Evolutionary conservation across 2,113 vertebrate species (phyloP).

Genomic region (Baryphthengus martii): DNA sequence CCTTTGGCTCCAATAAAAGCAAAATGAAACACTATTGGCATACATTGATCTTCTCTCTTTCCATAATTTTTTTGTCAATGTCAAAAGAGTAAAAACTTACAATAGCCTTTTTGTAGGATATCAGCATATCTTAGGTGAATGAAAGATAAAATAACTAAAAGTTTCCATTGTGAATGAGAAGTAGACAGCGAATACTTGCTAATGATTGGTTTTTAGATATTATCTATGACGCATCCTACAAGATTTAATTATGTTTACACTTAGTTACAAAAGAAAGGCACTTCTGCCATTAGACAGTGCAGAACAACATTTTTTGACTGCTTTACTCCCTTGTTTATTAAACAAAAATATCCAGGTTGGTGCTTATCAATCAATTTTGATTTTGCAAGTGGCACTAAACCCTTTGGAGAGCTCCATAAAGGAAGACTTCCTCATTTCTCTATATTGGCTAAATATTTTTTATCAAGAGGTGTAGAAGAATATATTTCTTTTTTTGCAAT

Average conservation of each 20-base stretch:
- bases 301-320: background rate
- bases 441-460: background rate
- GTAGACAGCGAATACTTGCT: background rate
- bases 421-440: background rate
- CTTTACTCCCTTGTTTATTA: background rate
- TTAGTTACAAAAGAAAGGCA: background rate
- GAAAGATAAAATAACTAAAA: conserved; percentile 8
- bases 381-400: background rate
- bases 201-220: background rate
- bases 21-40: conserved; percentile 21
- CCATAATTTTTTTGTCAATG: conserved; percentile 17
- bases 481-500: background rate
- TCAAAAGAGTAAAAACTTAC: conserved; percentile 21
- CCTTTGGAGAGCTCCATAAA: background rate
- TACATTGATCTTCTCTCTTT: conserved; percentile 2
- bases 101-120: background rate
- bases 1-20: background rate
- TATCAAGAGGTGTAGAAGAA: background rate
- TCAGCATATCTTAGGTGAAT: background rate
- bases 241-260: background rate
- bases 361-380: background rate
- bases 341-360: background rate
- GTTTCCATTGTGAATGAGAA: background rate
- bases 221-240: background rate
- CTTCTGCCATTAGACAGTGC: background rate